Percentiles rank a stretch among this genome's conserved stretches.
Evolutionary conservation across 2,888 invertebrate genomes (phyloP).

Genomic region (Drosophila lutescens): DNA sequence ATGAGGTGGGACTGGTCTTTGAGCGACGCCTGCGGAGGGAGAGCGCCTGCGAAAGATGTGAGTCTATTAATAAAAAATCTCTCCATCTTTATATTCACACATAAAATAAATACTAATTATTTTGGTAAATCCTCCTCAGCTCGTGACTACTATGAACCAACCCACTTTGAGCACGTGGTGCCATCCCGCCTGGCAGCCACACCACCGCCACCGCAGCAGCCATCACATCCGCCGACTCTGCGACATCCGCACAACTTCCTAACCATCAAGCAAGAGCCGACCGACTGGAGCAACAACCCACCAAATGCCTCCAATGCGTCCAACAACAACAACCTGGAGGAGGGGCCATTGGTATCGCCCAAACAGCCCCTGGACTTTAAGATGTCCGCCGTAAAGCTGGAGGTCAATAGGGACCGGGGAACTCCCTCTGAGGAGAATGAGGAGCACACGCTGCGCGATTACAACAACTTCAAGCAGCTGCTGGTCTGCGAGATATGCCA

Average conservation of each 20-base stretch:
- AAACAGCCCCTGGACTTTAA: constrained; percentile 80
- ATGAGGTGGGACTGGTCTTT: constrained; percentile 66
- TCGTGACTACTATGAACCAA: constrained; percentile 68
- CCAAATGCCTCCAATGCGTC: constrained; percentile 41
- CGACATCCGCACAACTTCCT: constrained; percentile 73
- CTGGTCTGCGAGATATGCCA: constrained; percentile 93
- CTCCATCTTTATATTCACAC: no score
- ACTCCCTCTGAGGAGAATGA: constrained; percentile 61
- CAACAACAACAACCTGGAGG: constrained; percentile 55
- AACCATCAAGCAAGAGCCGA: constrained; percentile 87
- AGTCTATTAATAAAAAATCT: not conserved
- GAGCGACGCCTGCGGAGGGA: constrained; percentile 65
- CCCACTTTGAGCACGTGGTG: constrained; percentile 68
- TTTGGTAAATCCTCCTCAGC: constrained; percentile 6
- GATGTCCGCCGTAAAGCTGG: constrained; percentile 72
- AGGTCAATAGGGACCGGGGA: constrained; percentile 55
- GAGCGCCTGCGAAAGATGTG: constrained; percentile 63
- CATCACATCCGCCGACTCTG: constrained; percentile 34
- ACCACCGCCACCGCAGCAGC: constrained; percentile 52
- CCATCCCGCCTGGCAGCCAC: constrained; percentile 55
- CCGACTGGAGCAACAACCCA: constrained; percentile 87
- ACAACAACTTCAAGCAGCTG: constrained; percentile 89
- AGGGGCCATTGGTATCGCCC: constrained; percentile 60
- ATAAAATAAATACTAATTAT: not conserved
- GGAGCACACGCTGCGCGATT: constrained; percentile 75